Evolutionary conservation across 2,797 vertebrate genomes (phyloP).

Genomic region (Myiothlypis chrysogaster): DNA sequence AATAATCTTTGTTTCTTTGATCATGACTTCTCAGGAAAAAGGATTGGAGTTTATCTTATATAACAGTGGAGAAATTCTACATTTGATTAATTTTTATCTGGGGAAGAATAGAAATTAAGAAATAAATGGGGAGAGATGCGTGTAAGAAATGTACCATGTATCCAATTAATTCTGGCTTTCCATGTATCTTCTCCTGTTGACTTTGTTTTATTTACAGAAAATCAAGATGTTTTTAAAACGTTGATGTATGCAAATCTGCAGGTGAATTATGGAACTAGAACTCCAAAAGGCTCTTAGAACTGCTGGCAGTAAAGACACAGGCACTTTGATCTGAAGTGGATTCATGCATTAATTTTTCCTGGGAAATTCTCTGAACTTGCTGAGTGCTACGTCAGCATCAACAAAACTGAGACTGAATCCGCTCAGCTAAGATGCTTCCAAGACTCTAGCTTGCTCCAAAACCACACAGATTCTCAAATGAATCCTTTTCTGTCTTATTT

Average conservation of each 20-base stretch:
- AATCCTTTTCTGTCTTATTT: neutral
- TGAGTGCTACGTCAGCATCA: neutral
- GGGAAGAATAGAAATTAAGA: neutral
- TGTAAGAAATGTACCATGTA: neutral
- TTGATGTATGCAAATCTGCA: neutral
- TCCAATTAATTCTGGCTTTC: neutral
- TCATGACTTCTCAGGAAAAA: neutral
- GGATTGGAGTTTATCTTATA: neutral
- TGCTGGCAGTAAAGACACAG: neutral
- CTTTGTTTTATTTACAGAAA: neutral
- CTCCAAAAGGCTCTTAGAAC: neutral
- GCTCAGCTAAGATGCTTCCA: neutral
- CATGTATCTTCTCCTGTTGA: neutral
- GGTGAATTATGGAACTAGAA: neutral
- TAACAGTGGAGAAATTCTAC: neutral
- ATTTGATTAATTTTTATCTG: neutral
- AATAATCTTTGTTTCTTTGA: neutral
- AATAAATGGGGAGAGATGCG: neutral
- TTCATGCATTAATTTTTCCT: neutral
- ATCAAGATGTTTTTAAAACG: neutral
- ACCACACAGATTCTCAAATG: accelerated
- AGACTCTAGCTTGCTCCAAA: neutral
- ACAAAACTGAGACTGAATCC: neutral
- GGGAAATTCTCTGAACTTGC: neutral
- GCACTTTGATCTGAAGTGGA: neutral